Conservation (phyloP, 2,888 invertebrate species). For the Lepidochitona cinerea region DNA sequence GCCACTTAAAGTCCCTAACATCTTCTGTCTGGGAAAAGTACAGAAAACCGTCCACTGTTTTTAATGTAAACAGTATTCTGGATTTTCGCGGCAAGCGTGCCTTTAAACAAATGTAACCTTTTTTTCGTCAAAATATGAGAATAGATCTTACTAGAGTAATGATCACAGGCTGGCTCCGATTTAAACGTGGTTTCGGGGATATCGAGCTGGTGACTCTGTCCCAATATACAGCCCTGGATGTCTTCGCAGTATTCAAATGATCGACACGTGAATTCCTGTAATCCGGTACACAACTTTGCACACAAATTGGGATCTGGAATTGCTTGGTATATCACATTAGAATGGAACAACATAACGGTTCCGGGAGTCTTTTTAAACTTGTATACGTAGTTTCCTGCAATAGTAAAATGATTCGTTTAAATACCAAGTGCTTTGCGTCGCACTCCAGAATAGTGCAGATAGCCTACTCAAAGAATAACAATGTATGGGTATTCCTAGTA, state of each 20-base stretch:
- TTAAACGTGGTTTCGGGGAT: constrained; percentile 40
- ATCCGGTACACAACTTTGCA: constrained; percentile 50
- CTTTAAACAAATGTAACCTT: too few relatives aligned
- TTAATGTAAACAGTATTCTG: too few relatives aligned
- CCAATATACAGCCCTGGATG: constrained; percentile 51
- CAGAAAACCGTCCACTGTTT: too few relatives aligned
- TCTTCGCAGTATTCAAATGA: constrained; percentile 56
- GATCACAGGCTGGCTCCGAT: constrained; percentile 44
- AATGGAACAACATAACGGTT: constrained; percentile 42
- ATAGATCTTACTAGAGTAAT: constrained; percentile 58
- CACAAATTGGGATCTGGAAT: constrained; percentile 47
- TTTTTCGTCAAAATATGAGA: too few relatives aligned
- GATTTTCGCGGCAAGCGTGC: too few relatives aligned
- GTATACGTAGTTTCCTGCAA: constrained; percentile 46
- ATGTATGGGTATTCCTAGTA: too few relatives aligned
- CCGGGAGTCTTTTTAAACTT: constrained; percentile 41
- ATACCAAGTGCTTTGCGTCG: neutral
- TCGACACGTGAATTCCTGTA: constrained; percentile 49
- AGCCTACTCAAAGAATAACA: too few relatives aligned
- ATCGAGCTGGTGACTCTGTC: constrained; percentile 47
- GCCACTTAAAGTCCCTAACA: too few relatives aligned
- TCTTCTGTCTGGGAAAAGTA: too few relatives aligned
- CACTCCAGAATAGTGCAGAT: too few relatives aligned
- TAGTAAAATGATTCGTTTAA: neutral
- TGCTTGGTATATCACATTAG: constrained; percentile 50